Base-by-base conservation (phyloP, 2,888 invertebrate genomes). In the Lordiphosa andalusiaca region DNA sequence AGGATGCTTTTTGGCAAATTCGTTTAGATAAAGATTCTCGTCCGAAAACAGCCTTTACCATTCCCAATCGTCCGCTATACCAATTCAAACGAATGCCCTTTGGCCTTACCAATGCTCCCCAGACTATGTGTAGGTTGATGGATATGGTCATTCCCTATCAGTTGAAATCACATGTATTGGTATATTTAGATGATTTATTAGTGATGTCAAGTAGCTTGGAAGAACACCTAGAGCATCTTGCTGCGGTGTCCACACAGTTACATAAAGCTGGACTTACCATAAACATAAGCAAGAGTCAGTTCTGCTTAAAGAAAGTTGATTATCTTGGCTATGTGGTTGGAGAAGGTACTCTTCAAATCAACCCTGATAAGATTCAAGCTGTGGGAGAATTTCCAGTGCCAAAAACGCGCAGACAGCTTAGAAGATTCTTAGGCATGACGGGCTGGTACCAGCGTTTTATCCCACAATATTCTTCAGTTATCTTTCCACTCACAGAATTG, bases 391-490 rank as follows among this genome's bases (percentile, higher is more conserved):
- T 51, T 51, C 39, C 50, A 6, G 9, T 36, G 3, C 59, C 54
- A 0, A 60, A 54, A 10, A n/a, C n/a, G n/a, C n/a, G n/a, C n/a
- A n/a, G n/a, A n/a, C 21, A 53, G 19, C 30, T 60, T 2, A 38
- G 46, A 23, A 12, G 38, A 19, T 49, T 55, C 5, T 16, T 42
- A 7, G 49, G 42, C 1, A 58, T 48, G 48, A 39, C 44, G 7
- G 44, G 42, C 1, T 58, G 48, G 53, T 50, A 53, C n/a, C 49
- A 59, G 12, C 6, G 49, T 0, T 49, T 60, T 6, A 40, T 60
- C 19, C 13, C 50, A 1, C 33, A 48, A 2, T 52, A 52, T 4
- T 58, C 16, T 0, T 16, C 33, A 1, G 21, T 48, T 0, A 35
- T 42, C 6, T 48, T 33, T 13, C 12, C 23, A 2, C 39, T 59